Evolutionary conservation across 2,113 vertebrate species (phyloP).

Genomic region (Ophthalmolycus amberensis): DNA sequence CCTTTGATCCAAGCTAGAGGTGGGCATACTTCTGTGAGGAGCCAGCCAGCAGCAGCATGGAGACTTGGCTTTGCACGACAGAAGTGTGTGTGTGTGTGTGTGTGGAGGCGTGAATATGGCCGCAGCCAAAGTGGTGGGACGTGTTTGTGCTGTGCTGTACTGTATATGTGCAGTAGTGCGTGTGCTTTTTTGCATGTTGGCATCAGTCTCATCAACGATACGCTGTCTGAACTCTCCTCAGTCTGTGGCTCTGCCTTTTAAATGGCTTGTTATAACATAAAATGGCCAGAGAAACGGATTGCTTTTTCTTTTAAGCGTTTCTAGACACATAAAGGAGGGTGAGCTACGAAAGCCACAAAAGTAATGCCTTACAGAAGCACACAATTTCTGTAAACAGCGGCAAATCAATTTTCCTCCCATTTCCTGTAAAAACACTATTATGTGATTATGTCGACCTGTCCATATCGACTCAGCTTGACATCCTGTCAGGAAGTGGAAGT

Average conservation of each 20-base stretch:
- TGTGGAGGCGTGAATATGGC: neutral
- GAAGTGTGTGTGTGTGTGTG: constrained; percentile 28
- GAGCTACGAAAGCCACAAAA: constrained; percentile 1
- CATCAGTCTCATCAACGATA: constrained; percentile 25
- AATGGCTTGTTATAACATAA: neutral
- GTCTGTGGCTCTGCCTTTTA: neutral
- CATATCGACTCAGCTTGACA: neutral
- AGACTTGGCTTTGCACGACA: constrained; percentile 57
- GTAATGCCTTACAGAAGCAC: neutral
- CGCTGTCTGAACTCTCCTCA: constrained; percentile 1
- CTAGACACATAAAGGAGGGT: neutral
- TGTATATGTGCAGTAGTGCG: constrained; percentile 1
- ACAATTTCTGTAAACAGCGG: neutral
- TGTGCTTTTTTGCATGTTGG: constrained; percentile 10
- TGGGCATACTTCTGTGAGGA: constrained; percentile 65
- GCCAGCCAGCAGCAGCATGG: constrained; percentile 59
- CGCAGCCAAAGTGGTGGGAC: constrained; percentile 28
- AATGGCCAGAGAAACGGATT: constrained; percentile 4
- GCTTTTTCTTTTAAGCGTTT: neutral
- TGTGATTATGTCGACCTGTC: constrained; percentile 10
- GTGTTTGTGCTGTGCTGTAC: constrained; percentile 12
- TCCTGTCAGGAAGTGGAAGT: constrained; percentile 2
- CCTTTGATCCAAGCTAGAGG: constrained; percentile 72
- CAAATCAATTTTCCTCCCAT: constrained; percentile 26
- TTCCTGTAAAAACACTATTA: constrained; percentile 18